These are phyloP conservation scores for Neoseiulus cucumeris DNA, from an alignment of 1,140 invertebrate species.

Conservation along the genomic window DNA sequence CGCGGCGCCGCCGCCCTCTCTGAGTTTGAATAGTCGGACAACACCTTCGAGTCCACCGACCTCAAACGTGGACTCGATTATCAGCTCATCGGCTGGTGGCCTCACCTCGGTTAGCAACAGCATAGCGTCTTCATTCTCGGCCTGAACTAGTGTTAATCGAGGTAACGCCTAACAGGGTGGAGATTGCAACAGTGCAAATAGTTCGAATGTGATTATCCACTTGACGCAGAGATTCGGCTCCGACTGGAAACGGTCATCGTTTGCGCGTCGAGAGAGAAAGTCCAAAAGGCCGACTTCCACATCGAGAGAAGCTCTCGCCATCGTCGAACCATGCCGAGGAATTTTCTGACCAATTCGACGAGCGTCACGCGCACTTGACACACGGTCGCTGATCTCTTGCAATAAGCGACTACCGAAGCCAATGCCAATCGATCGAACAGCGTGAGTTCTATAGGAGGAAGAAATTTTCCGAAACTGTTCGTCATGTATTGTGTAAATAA, in stretches of 20 bases:
- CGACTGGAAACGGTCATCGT: not conserved
- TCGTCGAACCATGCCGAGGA: too few relatives aligned
- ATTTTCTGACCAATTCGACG: too few relatives aligned
- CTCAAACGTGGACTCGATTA: not conserved
- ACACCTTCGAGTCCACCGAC: slow-evolving; percentile 2
- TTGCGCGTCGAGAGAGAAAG: not conserved
- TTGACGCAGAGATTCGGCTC: not conserved
- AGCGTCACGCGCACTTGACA: too few relatives aligned
- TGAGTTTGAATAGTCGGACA: not conserved
- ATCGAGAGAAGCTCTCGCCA: too few relatives aligned
- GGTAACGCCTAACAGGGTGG: too few relatives aligned
- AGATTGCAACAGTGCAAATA: not conserved
- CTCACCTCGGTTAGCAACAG: slow-evolving; percentile 6
- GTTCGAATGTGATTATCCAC: not conserved
- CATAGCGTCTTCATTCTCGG: not conserved
- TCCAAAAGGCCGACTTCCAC: not conserved
- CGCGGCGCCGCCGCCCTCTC: not conserved
- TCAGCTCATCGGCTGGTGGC: not conserved
- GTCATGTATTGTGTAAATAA: too few relatives aligned
- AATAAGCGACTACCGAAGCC: too few relatives aligned
- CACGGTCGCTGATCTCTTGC: too few relatives aligned
- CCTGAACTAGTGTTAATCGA: not conserved
- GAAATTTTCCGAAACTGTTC: too few relatives aligned
- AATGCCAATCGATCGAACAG: too few relatives aligned
- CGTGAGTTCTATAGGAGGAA: too few relatives aligned